A percentile compares a stretch with the other conserved stretches of the same genome.
These are phyloP conservation scores for Clytia hemisphaerica DNA, from an alignment of 30 jellyfish, hydroid and myxozoan genomes.

Conservation along the genomic window DNA sequence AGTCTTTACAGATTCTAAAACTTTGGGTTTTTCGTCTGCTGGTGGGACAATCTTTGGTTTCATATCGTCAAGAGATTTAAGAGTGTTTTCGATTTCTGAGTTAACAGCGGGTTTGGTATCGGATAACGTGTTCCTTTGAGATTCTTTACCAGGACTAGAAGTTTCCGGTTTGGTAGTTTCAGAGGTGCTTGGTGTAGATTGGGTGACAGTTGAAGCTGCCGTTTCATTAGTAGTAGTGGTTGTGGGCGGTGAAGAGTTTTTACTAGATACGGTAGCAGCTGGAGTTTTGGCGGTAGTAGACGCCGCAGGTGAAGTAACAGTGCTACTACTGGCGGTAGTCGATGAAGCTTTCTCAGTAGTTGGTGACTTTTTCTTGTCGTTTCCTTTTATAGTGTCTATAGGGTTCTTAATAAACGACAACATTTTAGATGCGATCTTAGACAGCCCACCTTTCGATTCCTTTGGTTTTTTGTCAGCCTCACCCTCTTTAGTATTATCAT, in stretches of 20 bases:
- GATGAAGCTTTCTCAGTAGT: neutral
- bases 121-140: too few species aligned
- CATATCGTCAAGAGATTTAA: too few species aligned
- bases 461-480: neutral
- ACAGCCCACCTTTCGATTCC: neutral
- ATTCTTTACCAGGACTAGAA: neutral
- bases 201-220: constrained; percentile 8
- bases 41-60: neutral
- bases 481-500: neutral
- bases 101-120: too few species aligned
- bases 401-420: constrained; percentile 27
- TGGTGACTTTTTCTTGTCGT: neutral
- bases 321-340: too few species aligned
- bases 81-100: constrained; percentile 3
- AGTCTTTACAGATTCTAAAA: neutral
- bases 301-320: too few species aligned
- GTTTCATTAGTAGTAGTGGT: too few species aligned
- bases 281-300: too few species aligned
- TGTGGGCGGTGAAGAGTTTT: too few species aligned
- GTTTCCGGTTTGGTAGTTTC: neutral
- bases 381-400: neutral
- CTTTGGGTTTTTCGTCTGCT: neutral
- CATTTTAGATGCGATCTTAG: neutral
- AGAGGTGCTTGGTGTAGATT: neutral
- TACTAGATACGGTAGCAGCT: too few species aligned